A percentile compares a stretch with the other conserved stretches of the same genome.
These are phyloP conservation scores for Brachyopa scutellaris DNA, from an alignment of 2,888 invertebrate genomes.

Conservation along the genomic window DNA sequence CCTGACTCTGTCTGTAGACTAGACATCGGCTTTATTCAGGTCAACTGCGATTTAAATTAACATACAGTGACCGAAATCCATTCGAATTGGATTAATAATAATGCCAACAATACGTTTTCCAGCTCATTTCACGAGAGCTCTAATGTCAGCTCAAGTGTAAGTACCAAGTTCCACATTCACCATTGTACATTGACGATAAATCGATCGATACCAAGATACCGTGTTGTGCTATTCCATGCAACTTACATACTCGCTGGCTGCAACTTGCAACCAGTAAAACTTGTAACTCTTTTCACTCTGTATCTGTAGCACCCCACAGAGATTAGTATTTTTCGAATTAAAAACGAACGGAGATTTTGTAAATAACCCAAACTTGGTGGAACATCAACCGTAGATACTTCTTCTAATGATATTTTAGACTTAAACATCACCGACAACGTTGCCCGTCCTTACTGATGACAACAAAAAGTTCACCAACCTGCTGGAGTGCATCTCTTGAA, in stretches of 20 bases:
- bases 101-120: slow-evolving; percentile 58
- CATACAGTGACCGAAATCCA: slow-evolving; percentile 61
- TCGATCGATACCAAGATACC: slow-evolving; percentile 68
- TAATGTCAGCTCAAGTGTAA: slow-evolving; percentile 52
- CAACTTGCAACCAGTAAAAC: slow-evolving; percentile 26
- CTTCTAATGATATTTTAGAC: slow-evolving; percentile 56
- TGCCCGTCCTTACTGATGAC: slow-evolving; percentile 11
- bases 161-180: slow-evolving; percentile 19
- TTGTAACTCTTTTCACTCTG: slow-evolving; percentile 23
- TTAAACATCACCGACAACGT: slow-evolving; percentile 27
- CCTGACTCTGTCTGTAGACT: slow-evolving; percentile 8
- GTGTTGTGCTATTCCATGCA: slow-evolving; percentile 17
- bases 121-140: slow-evolving; percentile 64
- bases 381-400: slow-evolving; percentile 40
- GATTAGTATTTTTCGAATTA: slow-evolving; percentile 21
- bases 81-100: slow-evolving; percentile 69
- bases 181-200: slow-evolving; percentile 49
- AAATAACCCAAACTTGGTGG: slow-evolving; percentile 29
- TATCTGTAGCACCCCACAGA: slow-evolving; percentile 1
- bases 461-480: slow-evolving; percentile 42
- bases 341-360: slow-evolving; percentile 36
- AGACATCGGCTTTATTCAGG: slow-evolving; percentile 53
- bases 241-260: not conserved
- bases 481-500: slow-evolving; percentile 28
- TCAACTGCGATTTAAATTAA: slow-evolving; percentile 60